Conservation (phyloP, 2,113 vertebrate species). For the Talpa occidentalis region DNA sequence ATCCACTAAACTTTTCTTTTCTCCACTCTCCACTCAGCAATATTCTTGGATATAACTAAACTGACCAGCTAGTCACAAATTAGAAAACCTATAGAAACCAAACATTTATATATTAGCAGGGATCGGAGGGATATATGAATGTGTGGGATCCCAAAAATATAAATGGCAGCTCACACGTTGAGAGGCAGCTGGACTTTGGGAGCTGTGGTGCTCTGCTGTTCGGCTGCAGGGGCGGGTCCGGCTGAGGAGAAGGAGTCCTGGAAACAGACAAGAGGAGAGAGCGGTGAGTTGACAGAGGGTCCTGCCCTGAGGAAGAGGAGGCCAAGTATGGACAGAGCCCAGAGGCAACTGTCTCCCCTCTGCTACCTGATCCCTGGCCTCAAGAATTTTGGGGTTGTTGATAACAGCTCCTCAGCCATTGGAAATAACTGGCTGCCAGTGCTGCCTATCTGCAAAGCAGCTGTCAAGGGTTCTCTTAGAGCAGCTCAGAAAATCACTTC, state of each 20-base stretch:
- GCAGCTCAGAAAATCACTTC: conserved; percentile 54
- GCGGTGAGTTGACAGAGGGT: conserved; percentile 54
- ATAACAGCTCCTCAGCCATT: conserved; percentile 4
- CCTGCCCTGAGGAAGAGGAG: not conserved
- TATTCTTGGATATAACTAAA: not conserved
- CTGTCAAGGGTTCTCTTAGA: conserved; percentile 42
- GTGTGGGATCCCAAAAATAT: not conserved
- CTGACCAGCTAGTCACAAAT: not conserved
- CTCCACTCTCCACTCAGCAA: not conserved
- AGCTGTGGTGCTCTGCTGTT: conserved; percentile 91
- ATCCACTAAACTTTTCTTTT: not conserved
- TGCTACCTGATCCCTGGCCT: not conserved
- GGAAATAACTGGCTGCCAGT: conserved; percentile 28
- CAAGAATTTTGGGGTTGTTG: conserved; percentile 49
- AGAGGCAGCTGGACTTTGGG: conserved; percentile 96
- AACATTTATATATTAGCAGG: not conserved
- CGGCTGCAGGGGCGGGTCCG: conserved; percentile 87
- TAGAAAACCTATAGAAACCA: not conserved
- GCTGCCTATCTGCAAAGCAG: not conserved
- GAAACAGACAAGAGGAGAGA: conserved; percentile 77
- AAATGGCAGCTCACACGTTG: conserved; percentile 95
- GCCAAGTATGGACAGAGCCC: not conserved
- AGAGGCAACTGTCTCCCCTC: not conserved
- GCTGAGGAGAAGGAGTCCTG: conserved; percentile 88
- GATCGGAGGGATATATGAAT: not conserved